Percentiles rank a stretch among this genome's conserved stretches.
phyloP scores from a whole-genome alignment of 2,888 invertebrate species.

The Mesoligia furuncula region DNA sequence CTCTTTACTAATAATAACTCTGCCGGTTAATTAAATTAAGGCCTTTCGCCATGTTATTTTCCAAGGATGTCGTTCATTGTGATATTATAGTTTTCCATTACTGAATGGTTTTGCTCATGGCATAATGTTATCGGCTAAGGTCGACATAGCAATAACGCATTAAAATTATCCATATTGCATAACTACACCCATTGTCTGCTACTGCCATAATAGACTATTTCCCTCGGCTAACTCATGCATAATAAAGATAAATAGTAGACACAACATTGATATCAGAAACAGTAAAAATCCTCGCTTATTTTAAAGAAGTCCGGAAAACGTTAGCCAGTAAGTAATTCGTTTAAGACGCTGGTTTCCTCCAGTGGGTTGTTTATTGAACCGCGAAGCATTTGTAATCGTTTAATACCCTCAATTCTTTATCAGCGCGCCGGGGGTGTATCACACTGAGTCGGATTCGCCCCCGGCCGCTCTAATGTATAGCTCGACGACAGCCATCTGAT shows the following conservation, averaged over 20 bases:
- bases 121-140: constrained; percentile 10
- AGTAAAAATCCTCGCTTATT: constrained; percentile 10
- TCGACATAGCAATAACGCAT: not conserved
- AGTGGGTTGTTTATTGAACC: constrained; percentile 89
- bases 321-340: constrained; percentile 82
- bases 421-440: constrained; percentile 81
- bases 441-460: constrained; percentile 78
- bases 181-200: constrained; percentile 39
- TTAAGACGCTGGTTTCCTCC: constrained; percentile 82
- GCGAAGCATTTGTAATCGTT: constrained; percentile 91
- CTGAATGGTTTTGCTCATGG: not conserved
- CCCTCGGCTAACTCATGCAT: constrained; percentile 14
- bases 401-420: constrained; percentile 91
- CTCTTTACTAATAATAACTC: not conserved
- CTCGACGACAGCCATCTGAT: constrained; percentile 86
- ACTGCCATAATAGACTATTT: constrained; percentile 36
- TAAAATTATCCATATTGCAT: constrained; percentile 34
- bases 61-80: not conserved
- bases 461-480: constrained; percentile 82
- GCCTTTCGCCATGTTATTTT: not conserved
- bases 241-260: constrained; percentile 36
- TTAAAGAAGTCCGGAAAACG: constrained; percentile 50
- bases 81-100: constrained; percentile 10
- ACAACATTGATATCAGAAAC: constrained; percentile 10
- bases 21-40: not conserved